A percentile compares a stretch with the other conserved stretches of the same genome.
Evolutionary conservation across 92 coral and sea anemone genomes (phyloP).

Genomic region (Virgularia gustaviana): DNA sequence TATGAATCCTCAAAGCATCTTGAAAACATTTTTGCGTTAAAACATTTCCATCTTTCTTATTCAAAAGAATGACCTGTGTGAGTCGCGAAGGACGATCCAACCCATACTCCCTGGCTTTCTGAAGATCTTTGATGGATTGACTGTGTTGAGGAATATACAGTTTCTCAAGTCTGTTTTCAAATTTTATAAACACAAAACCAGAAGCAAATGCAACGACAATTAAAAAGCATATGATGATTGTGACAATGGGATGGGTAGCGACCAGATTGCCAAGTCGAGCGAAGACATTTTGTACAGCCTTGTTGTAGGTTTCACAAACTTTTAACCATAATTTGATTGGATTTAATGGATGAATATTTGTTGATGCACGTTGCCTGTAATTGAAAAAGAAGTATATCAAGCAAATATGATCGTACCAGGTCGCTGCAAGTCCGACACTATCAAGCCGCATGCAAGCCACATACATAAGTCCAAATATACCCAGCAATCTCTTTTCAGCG

Average conservation of each 20-base stretch:
- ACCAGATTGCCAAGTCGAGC: neutral
- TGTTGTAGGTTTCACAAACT: constrained; percentile 9
- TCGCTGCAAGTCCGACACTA: too few species aligned
- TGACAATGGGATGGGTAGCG: neutral
- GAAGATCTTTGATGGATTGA: constrained; percentile 60
- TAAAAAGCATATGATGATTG: neutral
- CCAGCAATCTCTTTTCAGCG: too few species aligned
- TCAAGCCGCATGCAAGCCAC: too few species aligned
- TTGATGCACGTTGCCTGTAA: too few species aligned
- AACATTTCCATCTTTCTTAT: constrained; percentile 32
- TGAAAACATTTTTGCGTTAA: constrained; percentile 46
- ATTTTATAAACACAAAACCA: constrained; percentile 68
- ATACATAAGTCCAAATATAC: too few species aligned
- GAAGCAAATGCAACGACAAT: constrained; percentile 56
- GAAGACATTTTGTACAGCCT: neutral
- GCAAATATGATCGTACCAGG: too few species aligned
- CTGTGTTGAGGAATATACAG: constrained; percentile 82
- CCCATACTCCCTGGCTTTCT: constrained; percentile 47
- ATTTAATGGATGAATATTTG: too few species aligned
- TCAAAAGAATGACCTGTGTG: constrained; percentile 41
- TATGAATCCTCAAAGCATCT: constrained; percentile 50
- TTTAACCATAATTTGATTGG: constrained; percentile 27
- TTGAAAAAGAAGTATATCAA: too few species aligned
- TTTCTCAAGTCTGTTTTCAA: constrained; percentile 74
- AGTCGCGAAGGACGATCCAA: constrained; percentile 29